Evolutionary conservation across 2,797 vertebrate genomes (phyloP).

Genomic region (Notolabrus celidotus): DNA sequence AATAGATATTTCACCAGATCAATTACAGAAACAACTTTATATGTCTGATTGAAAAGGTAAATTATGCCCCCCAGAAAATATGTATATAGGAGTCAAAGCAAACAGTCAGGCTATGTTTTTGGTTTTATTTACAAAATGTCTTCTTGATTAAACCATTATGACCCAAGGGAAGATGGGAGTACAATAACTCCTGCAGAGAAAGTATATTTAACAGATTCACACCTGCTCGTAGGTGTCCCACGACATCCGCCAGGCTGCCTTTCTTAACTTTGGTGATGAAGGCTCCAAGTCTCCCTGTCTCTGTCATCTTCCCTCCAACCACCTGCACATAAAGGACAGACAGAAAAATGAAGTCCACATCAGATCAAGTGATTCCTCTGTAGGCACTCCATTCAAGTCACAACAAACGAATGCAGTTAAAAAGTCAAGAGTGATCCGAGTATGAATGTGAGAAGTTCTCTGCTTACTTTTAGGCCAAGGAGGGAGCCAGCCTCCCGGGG

Average conservation of each 20-base stretch:
- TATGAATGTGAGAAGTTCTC: conserved; percentile 1
- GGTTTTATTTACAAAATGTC: no score
- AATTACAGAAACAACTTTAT: no score
- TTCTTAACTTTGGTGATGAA: conserved; percentile 99
- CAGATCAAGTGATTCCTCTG: not conserved
- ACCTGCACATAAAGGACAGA: conserved; percentile 85
- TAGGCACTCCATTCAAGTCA: not conserved
- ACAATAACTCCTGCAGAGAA: not conserved
- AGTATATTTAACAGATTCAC: conserved; percentile 16
- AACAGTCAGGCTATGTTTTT: no score
- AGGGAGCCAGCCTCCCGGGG: conserved; percentile 96
- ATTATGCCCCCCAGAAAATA: no score
- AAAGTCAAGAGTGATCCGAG: conserved; percentile 9
- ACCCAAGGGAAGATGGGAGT: no score
- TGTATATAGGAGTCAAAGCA: no score
- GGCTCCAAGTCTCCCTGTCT: conserved; percentile 95
- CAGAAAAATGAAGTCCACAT: not conserved
- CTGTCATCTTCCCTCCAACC: conserved; percentile 99
- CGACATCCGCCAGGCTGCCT: conserved; percentile 97
- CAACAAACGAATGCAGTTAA: no score
- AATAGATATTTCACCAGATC: no score
- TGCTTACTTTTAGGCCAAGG: conserved; percentile 94
- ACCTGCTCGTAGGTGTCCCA: conserved; percentile 98
- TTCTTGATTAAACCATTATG: no score
- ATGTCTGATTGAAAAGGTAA: no score